Conservation (phyloP, 2,797 vertebrate species). For the Acestrorhynchus altus region DNA sequence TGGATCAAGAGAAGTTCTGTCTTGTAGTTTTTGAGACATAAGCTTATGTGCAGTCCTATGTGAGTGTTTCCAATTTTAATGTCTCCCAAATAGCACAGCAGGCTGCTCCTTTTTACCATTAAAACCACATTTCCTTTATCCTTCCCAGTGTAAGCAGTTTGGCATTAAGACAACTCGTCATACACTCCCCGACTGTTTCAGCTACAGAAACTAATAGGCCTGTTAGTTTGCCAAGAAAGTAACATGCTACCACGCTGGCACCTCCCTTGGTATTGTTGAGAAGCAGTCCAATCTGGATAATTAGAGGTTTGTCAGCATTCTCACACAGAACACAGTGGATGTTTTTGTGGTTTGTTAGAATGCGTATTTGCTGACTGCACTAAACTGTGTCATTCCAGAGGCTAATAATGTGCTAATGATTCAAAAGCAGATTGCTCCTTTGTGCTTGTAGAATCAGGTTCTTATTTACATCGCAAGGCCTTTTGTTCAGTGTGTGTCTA, state of each 20-base stretch:
- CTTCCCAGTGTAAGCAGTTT: neutral
- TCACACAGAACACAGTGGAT: neutral
- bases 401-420: constrained; percentile 5
- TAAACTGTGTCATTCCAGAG: neutral
- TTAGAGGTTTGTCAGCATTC: neutral
- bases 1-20: neutral
- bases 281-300: constrained; percentile 23
- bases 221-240: constrained; percentile 6
- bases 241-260: constrained; percentile 17
- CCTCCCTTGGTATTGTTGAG: constrained; percentile 20
- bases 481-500: constrained; percentile 8
- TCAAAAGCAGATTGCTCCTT: neutral
- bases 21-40: neutral
- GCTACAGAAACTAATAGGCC: neutral
- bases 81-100: neutral
- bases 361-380: constrained; percentile 4
- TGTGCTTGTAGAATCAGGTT: neutral
- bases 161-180: neutral
- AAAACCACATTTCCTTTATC: constrained; percentile 15
- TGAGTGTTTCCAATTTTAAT: neutral
- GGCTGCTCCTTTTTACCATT: neutral
- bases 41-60: neutral
- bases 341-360: constrained; percentile 7
- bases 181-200: neutral
- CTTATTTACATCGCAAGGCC: neutral